These are phyloP conservation scores for Sinelater perroti DNA, from an alignment of 2,888 invertebrate genomes.

Conservation along the genomic window DNA sequence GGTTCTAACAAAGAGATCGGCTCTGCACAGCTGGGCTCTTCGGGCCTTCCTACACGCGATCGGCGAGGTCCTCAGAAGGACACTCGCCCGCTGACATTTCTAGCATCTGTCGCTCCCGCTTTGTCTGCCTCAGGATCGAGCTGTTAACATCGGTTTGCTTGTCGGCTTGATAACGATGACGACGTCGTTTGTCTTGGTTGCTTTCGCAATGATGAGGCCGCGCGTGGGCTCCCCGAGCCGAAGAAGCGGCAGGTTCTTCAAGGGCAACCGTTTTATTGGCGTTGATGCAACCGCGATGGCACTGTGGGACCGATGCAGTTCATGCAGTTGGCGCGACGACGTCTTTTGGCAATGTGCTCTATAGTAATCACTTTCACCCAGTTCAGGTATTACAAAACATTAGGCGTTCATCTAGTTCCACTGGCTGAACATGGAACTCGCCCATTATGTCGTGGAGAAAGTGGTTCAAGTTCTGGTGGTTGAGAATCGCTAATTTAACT, in stretches of 20 bases:
- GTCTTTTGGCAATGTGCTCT: no score
- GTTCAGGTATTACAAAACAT: no score
- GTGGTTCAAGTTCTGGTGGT: no score
- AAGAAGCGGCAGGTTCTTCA: slow-evolving; percentile 1
- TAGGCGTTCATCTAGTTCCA: no score
- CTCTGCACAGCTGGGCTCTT: slow-evolving; percentile 12
- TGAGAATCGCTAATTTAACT: no score
- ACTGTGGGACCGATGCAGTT: neutral
- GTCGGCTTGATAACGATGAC: slow-evolving; percentile 9
- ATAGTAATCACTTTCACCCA: no score
- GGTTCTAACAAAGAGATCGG: slow-evolving; percentile 8
- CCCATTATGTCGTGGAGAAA: no score
- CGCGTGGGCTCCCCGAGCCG: neutral
- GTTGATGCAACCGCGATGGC: neutral
- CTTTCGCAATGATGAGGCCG: neutral
- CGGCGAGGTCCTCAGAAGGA: slow-evolving; percentile 32
- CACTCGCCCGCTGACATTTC: slow-evolving; percentile 22
- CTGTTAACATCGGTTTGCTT: slow-evolving; percentile 12
- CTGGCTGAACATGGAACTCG: no score
- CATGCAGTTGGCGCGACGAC: no score
- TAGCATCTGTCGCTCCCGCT: slow-evolving; percentile 11
- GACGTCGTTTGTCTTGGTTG: slow-evolving; percentile 4
- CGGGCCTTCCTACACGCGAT: slow-evolving; percentile 29
- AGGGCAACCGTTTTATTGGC: neutral
- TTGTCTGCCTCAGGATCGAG: slow-evolving; percentile 10